phyloP scores from a whole-genome alignment of 37 sponge, comb jelly and placozoan species.

The Dysidea cf. avara region DNA sequence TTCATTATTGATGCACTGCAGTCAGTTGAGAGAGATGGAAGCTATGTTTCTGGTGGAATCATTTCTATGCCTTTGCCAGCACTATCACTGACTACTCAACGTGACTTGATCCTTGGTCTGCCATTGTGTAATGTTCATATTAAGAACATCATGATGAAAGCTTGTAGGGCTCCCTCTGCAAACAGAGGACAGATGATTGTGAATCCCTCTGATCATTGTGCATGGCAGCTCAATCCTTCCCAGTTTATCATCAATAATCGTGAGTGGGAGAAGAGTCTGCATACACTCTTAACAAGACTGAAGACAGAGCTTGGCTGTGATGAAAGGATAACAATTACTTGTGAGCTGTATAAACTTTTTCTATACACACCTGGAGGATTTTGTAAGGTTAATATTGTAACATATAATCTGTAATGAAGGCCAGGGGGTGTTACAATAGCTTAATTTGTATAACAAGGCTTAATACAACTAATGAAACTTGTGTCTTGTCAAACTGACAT shows the following conservation, averaged over 20 bases:
- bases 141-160: neutral
- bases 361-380: conserved; percentile 27
- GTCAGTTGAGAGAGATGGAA: too few relatives aligned
- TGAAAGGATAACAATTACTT: neutral
- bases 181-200: conserved; percentile 19
- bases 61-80: conserved; percentile 13
- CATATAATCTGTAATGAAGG: too few relatives aligned
- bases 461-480: too few relatives aligned
- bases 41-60: conserved; percentile 14
- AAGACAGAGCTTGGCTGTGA: conserved; percentile 23
- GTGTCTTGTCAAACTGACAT: too few relatives aligned
- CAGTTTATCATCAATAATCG: conserved; percentile 14
- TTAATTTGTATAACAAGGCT: too few relatives aligned
- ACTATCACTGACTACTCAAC: neutral
- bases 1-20: too few relatives aligned
- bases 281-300: neutral
- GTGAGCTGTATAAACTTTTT: conserved; percentile 27
- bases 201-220: neutral
- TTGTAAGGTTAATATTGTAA: conserved; percentile 11
- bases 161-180: conserved; percentile 14
- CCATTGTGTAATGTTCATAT: neutral
- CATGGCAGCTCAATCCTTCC: conserved; percentile 34
- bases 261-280: conserved; percentile 5
- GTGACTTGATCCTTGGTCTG: neutral
- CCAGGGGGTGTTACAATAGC: too few relatives aligned